Base-by-base conservation (phyloP, 2,888 invertebrate genomes). In the Drosophila mulleri region DNA sequence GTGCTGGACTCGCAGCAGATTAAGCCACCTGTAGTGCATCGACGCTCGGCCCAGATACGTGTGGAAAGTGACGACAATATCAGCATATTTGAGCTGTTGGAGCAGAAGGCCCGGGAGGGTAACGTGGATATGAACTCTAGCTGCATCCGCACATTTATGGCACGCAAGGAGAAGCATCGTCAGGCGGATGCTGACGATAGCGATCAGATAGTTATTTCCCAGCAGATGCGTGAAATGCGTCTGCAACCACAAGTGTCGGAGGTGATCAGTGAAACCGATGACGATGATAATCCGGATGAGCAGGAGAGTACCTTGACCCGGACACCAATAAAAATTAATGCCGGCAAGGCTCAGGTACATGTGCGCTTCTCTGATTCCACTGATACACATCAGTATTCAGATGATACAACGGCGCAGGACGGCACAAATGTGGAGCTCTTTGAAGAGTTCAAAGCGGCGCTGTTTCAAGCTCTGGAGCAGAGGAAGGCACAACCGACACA, bases 21-120 rank as follows among this genome's bases (percentile, higher is more conserved):
- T 4, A 83, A 90, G 47, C 91, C 92, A 35, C 82, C 88, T 2
- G 72, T 82, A 41, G 44, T 77, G 42, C 86, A 83, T 16, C 70
- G 84, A 2, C 77, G 75, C 8, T 67, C 72, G 0, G 76, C 79
- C 0, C 82, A 71, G 67, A 86, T 85, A 14, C 59, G 87, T n/a
- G 78, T 82, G 2, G 80, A 84, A n/a, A 84, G 88, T 45, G 75
- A 92, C 2, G 95, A 95, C 39, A 96, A 96, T 88, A 94, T 97
- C 73, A 94, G 95, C 70, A 94, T 96, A 88, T 97, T 97, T 92
- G 97, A 97, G 88, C 91, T 96, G 8, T 92, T 97, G 41, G 97
- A 97, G 92, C 94, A 95, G 83, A 96, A 96, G 91, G 96, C 96
- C 7, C 94, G 95, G 53, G 94, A 94, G 90, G 96, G 96, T 26